Conservation (phyloP, 2,797 vertebrate species). For the Siniperca undulata region DNA sequence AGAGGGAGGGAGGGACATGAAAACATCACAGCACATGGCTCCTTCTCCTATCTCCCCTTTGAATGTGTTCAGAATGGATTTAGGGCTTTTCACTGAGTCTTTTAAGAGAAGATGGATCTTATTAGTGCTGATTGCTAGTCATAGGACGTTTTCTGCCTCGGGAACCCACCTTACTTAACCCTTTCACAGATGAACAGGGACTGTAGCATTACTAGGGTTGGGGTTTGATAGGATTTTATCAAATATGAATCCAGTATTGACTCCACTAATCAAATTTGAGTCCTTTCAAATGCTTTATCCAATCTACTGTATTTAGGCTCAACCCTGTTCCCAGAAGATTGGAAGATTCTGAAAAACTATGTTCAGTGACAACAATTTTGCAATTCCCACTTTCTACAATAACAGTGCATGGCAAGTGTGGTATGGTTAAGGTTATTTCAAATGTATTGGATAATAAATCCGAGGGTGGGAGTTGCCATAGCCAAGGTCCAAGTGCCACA, state of each 20-base stretch:
- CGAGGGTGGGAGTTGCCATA: too few relatives aligned
- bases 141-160: constrained; percentile 86
- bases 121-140: constrained; percentile 95
- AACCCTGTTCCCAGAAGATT: background rate
- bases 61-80: constrained; percentile 94
- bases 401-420: background rate
- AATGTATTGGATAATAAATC: background rate
- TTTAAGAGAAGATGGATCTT: constrained; percentile 93
- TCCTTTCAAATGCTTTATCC: background rate
- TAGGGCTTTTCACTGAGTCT: constrained; percentile 94
- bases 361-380: background rate
- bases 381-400: background rate
- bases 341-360: background rate
- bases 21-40: constrained; percentile 83
- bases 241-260: constrained; percentile 31
- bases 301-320: background rate
- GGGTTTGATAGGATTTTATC: constrained; percentile 32
- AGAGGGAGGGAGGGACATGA: constrained; percentile 45
- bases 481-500: background rate
- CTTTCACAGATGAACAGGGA: constrained; percentile 60
- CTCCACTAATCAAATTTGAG: constrained; percentile 16
- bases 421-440: too few relatives aligned
- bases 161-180: constrained; percentile 87
- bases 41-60: constrained; percentile 89
- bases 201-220: background rate